Conservation (phyloP, 2,113 vertebrate genomes). For the Pithys albifrons region DNA sequence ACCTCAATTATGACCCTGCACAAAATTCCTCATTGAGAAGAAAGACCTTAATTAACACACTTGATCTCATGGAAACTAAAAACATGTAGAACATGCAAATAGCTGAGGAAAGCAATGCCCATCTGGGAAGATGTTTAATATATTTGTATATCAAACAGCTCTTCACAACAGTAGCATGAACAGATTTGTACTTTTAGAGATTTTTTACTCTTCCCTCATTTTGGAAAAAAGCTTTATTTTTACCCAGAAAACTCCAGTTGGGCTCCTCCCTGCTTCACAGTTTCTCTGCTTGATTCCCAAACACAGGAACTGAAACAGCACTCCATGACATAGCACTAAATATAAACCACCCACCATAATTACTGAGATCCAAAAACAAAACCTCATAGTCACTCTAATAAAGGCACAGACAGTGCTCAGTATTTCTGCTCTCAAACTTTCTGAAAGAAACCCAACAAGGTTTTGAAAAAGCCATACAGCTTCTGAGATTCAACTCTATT, state of each 20-base stretch:
- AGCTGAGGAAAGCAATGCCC: neutral
- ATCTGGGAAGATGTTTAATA: neutral
- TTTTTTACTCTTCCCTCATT: neutral
- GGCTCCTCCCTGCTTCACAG: rapidly evolving
- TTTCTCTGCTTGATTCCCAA: neutral
- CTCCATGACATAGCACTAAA: neutral
- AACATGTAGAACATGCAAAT: neutral
- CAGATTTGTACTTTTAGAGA: neutral
- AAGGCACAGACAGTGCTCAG: neutral
- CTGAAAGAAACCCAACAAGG: neutral
- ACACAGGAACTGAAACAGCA: neutral
- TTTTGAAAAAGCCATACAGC: neutral
- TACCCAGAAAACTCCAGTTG: neutral
- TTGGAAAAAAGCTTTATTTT: neutral
- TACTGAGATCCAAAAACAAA: neutral
- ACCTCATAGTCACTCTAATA: neutral
- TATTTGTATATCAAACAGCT: neutral
- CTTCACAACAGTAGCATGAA: neutral
- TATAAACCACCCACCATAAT: neutral
- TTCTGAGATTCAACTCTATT: neutral
- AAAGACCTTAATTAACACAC: neutral
- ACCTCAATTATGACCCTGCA: neutral
- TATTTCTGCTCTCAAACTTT: neutral
- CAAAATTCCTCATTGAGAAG: neutral
- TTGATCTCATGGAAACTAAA: neutral